Evolutionary conservation across 2,113 vertebrate genomes (phyloP), one percentile per base, ranked within the genome.

Genomic region (human (Homo sapiens)): DNA sequence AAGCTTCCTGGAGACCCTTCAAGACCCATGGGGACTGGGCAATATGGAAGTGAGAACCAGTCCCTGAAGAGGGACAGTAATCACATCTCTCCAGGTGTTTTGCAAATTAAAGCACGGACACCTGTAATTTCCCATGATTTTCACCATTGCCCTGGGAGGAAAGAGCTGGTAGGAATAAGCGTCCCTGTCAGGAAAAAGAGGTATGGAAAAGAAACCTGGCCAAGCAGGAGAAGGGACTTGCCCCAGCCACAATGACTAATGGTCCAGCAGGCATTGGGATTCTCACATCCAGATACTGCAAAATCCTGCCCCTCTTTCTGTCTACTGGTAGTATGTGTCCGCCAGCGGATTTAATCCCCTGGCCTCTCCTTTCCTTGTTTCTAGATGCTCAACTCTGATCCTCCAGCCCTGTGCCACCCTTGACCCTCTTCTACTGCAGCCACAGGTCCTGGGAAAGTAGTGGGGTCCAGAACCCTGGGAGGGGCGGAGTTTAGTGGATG

Each of bases 321-420:
- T 48, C 43, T 57, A 23, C 70, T 9, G 50, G 50, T 40, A 30
- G 61, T 38, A 45, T 3, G 30, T 84, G 75, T 61, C 90, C 45
- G 6, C 32, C 82, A 38, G 92, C 68, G 55, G 55, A 2, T 52
- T 83, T 72, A 72, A 90, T 92, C 59, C 76, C 61, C n/a, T 38
- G 40, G 40, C 70, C 83, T 94, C 82, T 79, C 50, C 92, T 96
- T 73, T 97, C 76, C 55, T 90, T 82, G 72, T 59, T 90, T 93
- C 75, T 45, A 93, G 96, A 93, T n/a, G 68, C 66, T 61, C 94
- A 79, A 38, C 86, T 66, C 59, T 73, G 93, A 55, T 76, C 50
- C 66, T 90, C 45, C 45, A 95, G 87, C 40, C 78, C 45, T 35
- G 17, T 52, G 90, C 85, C 55, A 43, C 23, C 55, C 3, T 38